A percentile compares a stretch with the other conserved stretches of the same genome.
These are phyloP conservation scores for Petrolisthes manimaculis DNA, from an alignment of 2,888 invertebrate species.

Conservation along the genomic window DNA sequence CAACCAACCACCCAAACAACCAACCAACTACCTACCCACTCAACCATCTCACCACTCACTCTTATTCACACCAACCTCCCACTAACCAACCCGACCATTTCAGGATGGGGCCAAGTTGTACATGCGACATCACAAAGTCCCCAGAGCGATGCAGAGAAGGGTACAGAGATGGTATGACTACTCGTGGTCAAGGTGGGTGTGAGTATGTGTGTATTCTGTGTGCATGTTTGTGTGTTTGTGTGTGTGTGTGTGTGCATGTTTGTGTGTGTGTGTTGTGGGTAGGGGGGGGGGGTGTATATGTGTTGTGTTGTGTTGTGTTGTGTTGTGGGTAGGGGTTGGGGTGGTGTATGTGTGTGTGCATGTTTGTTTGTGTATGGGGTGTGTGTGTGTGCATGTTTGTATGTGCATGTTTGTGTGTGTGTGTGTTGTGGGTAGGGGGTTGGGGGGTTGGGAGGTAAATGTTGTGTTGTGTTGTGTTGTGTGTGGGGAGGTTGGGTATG, in stretches of 20 bases:
- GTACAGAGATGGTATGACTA: slow-evolving; percentile 98
- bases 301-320: not conserved
- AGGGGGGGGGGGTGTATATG: too few relatives aligned
- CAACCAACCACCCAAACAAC: not conserved
- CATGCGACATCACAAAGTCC: slow-evolving; percentile 97
- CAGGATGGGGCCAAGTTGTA: slow-evolving; percentile 95
- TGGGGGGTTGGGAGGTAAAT: too few relatives aligned
- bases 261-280: too few relatives aligned
- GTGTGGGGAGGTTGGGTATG: too few relatives aligned
- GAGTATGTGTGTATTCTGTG: not conserved
- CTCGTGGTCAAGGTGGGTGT: slow-evolving; percentile 85
- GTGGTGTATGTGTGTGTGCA: not conserved
- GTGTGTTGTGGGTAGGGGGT: too few relatives aligned
- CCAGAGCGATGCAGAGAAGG: slow-evolving; percentile 94
- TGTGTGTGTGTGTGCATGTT: slow-evolving; percentile 15
- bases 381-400: too few relatives aligned
- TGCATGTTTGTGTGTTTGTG: not conserved
- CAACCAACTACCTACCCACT: not conserved
- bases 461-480: too few relatives aligned
- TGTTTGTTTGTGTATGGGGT: not conserved
- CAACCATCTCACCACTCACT: too few relatives aligned
- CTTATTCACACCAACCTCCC: too few relatives aligned
- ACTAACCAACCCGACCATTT: slow-evolving; percentile 44
- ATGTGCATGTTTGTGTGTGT: too few relatives aligned
- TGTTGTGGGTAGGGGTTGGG: too few relatives aligned